phyloP scores from a whole-genome alignment of 2,888 invertebrate species.

The Dasypogon diadema region DNA sequence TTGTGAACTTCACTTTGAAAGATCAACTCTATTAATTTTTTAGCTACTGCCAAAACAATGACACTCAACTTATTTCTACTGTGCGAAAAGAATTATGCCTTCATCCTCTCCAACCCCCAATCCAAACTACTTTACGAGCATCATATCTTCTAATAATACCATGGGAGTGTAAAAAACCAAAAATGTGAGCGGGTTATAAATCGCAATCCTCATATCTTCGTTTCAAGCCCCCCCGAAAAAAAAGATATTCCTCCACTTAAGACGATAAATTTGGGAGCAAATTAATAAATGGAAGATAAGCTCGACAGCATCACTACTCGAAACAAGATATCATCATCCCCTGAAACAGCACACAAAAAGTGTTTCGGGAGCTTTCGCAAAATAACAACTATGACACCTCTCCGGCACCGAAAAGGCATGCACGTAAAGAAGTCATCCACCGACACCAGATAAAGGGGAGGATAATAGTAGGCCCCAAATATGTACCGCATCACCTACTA shows the following conservation, averaged over 20 bases:
- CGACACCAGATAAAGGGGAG: background rate
- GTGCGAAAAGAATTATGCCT: too few relatives aligned
- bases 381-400: background rate
- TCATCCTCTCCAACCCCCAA: too few relatives aligned
- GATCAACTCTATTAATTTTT: too few relatives aligned
- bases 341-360: too few relatives aligned
- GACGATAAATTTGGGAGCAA: background rate
- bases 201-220: background rate
- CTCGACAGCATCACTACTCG: background rate
- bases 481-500: background rate
- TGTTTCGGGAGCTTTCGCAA: background rate
- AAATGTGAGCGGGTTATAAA: background rate
- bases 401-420: background rate
- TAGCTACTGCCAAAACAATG: too few relatives aligned
- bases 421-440: background rate
- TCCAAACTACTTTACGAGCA: background rate
- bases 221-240: background rate
- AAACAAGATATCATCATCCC: too few relatives aligned
- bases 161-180: background rate
- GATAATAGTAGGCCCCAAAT: conserved; percentile 15
- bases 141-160: background rate
- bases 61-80: too few relatives aligned
- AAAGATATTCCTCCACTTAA: background rate
- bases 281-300: background rate
- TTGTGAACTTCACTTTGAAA: too few relatives aligned